Percentiles rank a stretch among this genome's conserved stretches.
These are phyloP conservation scores for Rhincodon typus DNA, from an alignment of 2,797 vertebrate genomes.

Conservation along the genomic window DNA sequence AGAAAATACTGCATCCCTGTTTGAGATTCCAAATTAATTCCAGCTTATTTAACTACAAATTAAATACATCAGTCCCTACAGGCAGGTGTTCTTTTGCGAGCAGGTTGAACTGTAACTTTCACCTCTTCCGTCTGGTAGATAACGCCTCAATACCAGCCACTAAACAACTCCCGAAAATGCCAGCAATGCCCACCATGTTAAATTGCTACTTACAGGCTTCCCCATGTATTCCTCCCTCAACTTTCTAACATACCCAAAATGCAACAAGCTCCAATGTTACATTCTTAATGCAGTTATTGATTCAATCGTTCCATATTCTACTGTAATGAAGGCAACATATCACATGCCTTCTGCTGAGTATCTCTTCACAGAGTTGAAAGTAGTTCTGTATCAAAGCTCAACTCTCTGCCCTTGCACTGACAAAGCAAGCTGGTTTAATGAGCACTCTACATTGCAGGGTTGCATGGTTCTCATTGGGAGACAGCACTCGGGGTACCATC, in stretches of 20 bases:
- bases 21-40: conserved; percentile 11
- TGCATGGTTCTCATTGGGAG: neutral
- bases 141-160: neutral
- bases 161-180: neutral
- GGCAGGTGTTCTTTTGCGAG: neutral
- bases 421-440: neutral
- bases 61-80: neutral
- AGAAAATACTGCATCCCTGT: neutral
- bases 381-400: neutral
- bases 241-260: neutral
- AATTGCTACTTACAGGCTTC: neutral
- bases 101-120: neutral
- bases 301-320: neutral
- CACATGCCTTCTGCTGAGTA: neutral
- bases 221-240: neutral
- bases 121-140: neutral
- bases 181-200: neutral
- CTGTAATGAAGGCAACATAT: neutral
- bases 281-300: neutral
- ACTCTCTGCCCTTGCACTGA: neutral
- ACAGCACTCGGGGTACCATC: neutral
- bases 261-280: neutral
- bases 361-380: neutral
- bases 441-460: neutral
- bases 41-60: neutral